Evolutionary conservation across 1,140 invertebrate species (phyloP).

Genomic region (Neodiprion fabricii): DNA sequence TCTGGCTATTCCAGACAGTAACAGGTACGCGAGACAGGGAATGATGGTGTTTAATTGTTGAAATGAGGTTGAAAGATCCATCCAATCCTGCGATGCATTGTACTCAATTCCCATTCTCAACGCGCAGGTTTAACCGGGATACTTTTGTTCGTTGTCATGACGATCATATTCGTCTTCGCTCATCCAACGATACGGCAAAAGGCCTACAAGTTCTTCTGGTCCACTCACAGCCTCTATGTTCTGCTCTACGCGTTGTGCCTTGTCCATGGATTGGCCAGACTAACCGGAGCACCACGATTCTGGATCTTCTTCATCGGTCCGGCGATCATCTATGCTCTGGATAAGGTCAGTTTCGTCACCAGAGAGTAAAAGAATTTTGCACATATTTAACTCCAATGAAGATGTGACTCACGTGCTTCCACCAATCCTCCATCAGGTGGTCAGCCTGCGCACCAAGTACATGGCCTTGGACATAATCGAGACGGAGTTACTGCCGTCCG

Average conservation of each 20-base stretch:
- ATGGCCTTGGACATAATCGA: slow-evolving; percentile 95
- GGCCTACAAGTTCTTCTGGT: slow-evolving; percentile 97
- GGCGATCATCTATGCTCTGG: slow-evolving; percentile 86
- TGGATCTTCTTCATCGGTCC: slow-evolving; percentile 97
- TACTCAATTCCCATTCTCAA: slow-evolving; percentile 27
- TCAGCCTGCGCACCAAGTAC: slow-evolving; percentile 90
- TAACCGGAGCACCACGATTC: slow-evolving; percentile 92
- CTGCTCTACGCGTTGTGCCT: slow-evolving; percentile 89
- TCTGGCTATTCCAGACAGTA: slow-evolving; percentile 94
- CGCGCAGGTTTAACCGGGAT: slow-evolving; percentile 91
- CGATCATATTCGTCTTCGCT: slow-evolving; percentile 96
- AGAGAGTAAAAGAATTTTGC: neutral
- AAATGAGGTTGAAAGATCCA: neutral
- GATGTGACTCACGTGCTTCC: no score
- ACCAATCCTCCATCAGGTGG: slow-evolving; percentile 65
- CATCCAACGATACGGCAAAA: slow-evolving; percentile 92
- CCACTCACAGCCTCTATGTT: slow-evolving; percentile 94
- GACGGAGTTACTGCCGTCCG: slow-evolving; percentile 95
- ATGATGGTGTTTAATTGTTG: slow-evolving; percentile 29
- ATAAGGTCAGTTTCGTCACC: slow-evolving; percentile 73
- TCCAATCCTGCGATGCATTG: neutral
- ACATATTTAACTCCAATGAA: no score
- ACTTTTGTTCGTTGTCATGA: slow-evolving; percentile 90
- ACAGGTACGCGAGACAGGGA: slow-evolving; percentile 70
- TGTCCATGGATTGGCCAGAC: slow-evolving; percentile 91